Evolutionary conservation across 1,140 invertebrate genomes (phyloP), one percentile per base, ranked within the genome.

Genomic region (Polyergus mexicanus): DNA sequence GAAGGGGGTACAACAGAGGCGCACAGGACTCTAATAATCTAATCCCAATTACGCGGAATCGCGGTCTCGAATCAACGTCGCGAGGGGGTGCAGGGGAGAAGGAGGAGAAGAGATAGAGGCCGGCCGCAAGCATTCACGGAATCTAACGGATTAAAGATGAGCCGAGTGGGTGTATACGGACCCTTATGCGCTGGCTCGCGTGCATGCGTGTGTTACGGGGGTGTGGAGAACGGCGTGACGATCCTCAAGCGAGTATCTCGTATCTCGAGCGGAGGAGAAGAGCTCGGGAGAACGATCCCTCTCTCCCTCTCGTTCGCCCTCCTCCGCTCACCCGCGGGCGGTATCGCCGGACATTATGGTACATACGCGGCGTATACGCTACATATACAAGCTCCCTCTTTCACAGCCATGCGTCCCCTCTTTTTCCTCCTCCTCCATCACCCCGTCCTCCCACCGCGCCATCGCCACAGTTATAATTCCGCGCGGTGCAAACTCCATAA

Each of bases 401-500:
- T 65, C 38, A 41, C 10, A 32, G 32, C 44, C 38, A 16, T 32
- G 22, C 54, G 3, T 19, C 22, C 6, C 11, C 83, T 38, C 19
- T 60, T 60, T 44, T 32, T 44, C 62, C 63, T 38, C 47, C 84
- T 58, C 44, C 77, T 80, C 60, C 22, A 10, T n/a, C 66, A 13
- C 54, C 63, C 69, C 66, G 25, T 68, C 74, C 62, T 63, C 58
- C 74, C 54, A 47, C 56, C 56, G 47, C 68, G 58, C 84, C 86
- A 86, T 84, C 85, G 69, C 86, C 71, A 85, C 85, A 86, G 90
- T 91, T 92, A 91, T 91, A 93, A 94, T 94, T 91, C 89, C 91
- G 90, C 91, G 92, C 91, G 92, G 90, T 92, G 91, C 91, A 91
- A 94, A 94, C 92, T 93, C 93, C 92, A 93, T 93, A 93, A 93